Evolutionary conservation across 2,888 invertebrate species (phyloP), one percentile per base, ranked within the genome.

Genomic region (Xestia c-nigrum): DNA sequence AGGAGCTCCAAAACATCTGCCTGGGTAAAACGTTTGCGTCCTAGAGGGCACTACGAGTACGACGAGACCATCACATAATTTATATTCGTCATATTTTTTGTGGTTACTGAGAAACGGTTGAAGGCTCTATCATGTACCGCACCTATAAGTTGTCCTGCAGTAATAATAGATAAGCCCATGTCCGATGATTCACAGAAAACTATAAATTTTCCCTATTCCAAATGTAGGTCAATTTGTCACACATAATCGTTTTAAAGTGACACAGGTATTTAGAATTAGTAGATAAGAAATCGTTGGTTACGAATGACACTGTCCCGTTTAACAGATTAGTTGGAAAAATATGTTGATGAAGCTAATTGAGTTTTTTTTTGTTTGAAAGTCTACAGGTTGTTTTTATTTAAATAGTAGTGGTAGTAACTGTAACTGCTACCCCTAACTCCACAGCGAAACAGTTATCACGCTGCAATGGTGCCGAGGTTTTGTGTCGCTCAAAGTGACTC

Each of bases 341-440:
- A 72, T 52, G 47, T 67, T 24, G 64, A 71, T 68, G 72, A 76
- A 74, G 84, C 76, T 84, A 84, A 74, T 72, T 67, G 46, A 38
- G 16, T 69, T 70, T 79, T 69, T 79, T 69, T 63, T 63, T 55
- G 61, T 65, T 68, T 64, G 31, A 38, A 40, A 50, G 46, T 21
- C 43, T 83, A 85, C 72, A 71, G 73, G 86, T 59, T 80, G 84
- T 72, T 59, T n/a, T n/a, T 24, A 50, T 80, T 57, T 38, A 73
- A 10, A 9, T 19, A 72, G 1, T 7, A 50, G 47, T 19, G 52
- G 6, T 7, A 38, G 5, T 70, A 31, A 31, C 31, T 31, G 31
- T 31, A 31, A 31, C 31, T 63, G 46, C 0, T 47, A 47, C 1
- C 46, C 70, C 16, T 21, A 21, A 59, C 14, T 10, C 1, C 5